A percentile compares a stretch with the other conserved stretches of the same genome.
These are phyloP conservation scores for Odontothrips loti DNA, from an alignment of 2,888 invertebrate genomes.

Conservation along the genomic window DNA sequence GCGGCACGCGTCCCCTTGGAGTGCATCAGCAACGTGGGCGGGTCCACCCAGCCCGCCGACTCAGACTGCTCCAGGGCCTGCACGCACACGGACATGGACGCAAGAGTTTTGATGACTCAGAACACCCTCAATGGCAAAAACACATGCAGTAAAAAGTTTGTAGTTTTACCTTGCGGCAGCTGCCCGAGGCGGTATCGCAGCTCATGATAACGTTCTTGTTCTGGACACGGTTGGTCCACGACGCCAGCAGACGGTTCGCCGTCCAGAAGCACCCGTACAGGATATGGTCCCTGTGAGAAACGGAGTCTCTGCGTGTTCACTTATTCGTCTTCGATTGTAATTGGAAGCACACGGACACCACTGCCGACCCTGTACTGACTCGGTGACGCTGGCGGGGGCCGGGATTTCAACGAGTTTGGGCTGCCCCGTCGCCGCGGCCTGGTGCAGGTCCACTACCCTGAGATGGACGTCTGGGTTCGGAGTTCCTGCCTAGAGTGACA, in stretches of 20 bases:
- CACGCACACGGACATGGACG: too few relatives aligned
- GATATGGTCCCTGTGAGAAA: conserved; percentile 83
- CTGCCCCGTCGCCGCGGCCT: background rate
- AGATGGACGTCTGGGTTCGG: conserved; percentile 68
- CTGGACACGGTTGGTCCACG: conserved; percentile 82
- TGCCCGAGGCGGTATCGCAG: conserved; percentile 48
- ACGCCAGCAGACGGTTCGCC: conserved; percentile 59
- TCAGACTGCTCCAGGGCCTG: conserved; percentile 53
- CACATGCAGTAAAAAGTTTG: too few relatives aligned
- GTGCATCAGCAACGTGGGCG: conserved; percentile 53
- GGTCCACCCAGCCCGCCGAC: conserved; percentile 66
- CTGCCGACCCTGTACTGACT: conserved; percentile 51
- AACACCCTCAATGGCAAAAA: too few relatives aligned
- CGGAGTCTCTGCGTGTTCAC: conserved; percentile 55
- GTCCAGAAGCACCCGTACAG: conserved; percentile 56
- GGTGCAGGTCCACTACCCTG: conserved; percentile 56
- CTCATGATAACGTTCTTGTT: conserved; percentile 59
- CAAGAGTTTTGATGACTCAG: too few relatives aligned
- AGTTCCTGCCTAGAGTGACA: conserved; percentile 57
- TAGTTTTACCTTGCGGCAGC: too few relatives aligned
- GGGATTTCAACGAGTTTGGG: conserved; percentile 43
- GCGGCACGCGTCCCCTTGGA: conserved; percentile 40
- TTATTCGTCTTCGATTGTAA: too few relatives aligned
- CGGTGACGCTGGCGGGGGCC: conserved; percentile 54
- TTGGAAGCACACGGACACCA: too few relatives aligned